Evolutionary conservation across 1,140 invertebrate species (phyloP), one percentile per base, ranked within the genome.

Genomic region (Phymastichus coffea): DNA sequence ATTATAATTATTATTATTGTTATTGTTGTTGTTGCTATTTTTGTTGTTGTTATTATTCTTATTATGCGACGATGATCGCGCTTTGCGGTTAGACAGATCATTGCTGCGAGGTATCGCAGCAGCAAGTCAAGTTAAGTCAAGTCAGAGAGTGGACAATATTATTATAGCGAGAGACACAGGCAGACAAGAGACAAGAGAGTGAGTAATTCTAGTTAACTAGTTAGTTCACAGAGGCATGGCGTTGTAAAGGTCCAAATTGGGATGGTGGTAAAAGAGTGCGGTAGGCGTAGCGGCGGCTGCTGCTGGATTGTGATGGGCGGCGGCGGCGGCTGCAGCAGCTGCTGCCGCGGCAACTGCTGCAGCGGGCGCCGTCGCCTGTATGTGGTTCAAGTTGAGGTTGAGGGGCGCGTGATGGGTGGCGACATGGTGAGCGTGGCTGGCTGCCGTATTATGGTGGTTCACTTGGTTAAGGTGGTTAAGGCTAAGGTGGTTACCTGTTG

Each of bases 401-500:
- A 80, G 66, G 67, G 75, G 75, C 69, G 74, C 73, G 66, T 78
- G 75, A 68, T 78, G 76, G 69, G 44, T 38, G 40, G 44, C 26
- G 20, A 20, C 40, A 43, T 30, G 26, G 35, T 48, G 35, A 17
- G 52, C 38, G n/a, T 23, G n/a, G 12, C 23, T 25, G 15, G 22
- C n/a, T 10, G 73, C 70, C 69, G 74, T 72, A 73, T 79, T 78
- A 74, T 79, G 76, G 67, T 79, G 77, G 70, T 81, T 81, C 75
- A 82, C 76, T 68, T 82, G 81, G 73, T 80, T 81, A 75, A 82
- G 75, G 67, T 82, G 80, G 73, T 83, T 83, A 76, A 82, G 77
- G 76, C 77, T 82, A 79, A 80, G 77, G 81, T 87, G 85, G 88
- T 93, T 94, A 95, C 93, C 93, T 94, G 92, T 90, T 78, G 93